These are phyloP conservation scores for Agelas oroides DNA, from an alignment of 37 sponge, comb jelly and placozoan genomes.

Conservation along the genomic window DNA sequence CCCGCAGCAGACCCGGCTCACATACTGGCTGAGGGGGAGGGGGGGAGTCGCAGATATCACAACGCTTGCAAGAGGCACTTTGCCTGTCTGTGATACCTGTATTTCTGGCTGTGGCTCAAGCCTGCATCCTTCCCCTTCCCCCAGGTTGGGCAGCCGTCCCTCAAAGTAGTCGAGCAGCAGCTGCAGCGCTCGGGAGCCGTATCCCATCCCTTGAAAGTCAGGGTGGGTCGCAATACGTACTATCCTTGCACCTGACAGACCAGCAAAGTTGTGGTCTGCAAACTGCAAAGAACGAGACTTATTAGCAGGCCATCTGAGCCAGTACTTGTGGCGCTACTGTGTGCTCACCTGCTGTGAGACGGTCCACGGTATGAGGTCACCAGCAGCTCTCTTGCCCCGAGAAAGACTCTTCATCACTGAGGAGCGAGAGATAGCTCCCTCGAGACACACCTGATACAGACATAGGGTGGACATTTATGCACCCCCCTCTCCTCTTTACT, in stretches of 20 bases:
- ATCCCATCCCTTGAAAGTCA: constrained; percentile 96
- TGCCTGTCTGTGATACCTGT: too few relatives aligned
- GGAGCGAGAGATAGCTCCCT: constrained; percentile 80
- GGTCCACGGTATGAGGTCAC: constrained; percentile 99
- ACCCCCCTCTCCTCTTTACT: neutral
- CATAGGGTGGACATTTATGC: neutral
- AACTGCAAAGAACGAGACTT: constrained; percentile 62
- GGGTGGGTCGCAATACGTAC: constrained; percentile 98
- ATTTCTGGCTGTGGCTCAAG: too few relatives aligned
- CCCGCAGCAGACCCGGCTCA: constrained; percentile 48
- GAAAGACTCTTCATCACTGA: constrained; percentile 78
- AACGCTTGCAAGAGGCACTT: too few relatives aligned
- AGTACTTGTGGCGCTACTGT: too few relatives aligned
- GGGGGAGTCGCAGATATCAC: neutral
- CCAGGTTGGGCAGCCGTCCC: constrained; percentile 61
- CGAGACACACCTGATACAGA: constrained; percentile 86
- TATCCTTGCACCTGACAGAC: constrained; percentile 89
- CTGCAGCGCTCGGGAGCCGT: constrained; percentile 87
- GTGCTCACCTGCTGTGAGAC: constrained; percentile 89
- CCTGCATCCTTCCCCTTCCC: neutral
- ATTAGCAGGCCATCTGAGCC: too few relatives aligned
- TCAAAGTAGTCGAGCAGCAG: constrained; percentile 83
- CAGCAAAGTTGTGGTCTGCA: constrained; percentile 89
- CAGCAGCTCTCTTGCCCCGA: constrained; percentile 85
- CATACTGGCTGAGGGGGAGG: neutral